Evolutionary conservation across 2,888 invertebrate genomes (phyloP).

Genomic region (Hypomecis atomaria): DNA sequence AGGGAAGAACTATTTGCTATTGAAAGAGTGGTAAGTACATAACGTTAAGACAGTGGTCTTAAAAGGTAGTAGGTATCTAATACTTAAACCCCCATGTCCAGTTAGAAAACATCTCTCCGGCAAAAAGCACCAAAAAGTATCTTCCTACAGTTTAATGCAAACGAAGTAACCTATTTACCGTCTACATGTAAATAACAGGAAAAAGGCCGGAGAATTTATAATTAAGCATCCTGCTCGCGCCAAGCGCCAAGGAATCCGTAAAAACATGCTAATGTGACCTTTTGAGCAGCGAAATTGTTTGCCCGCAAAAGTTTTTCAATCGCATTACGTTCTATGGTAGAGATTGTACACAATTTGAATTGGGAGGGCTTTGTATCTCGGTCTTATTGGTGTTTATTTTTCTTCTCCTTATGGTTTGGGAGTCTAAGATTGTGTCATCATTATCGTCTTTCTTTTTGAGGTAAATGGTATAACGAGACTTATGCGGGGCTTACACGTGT

Average conservation of each 20-base stretch:
- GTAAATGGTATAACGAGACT: no score
- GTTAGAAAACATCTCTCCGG: not conserved
- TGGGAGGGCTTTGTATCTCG: not conserved
- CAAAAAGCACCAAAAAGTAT: not conserved
- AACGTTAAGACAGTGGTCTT: no score
- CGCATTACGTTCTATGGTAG: constrained; percentile 20
- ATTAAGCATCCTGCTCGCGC: constrained; percentile 27
- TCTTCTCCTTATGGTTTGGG: no score
- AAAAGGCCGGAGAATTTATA: constrained; percentile 36
- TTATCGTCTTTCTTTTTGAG: no score
- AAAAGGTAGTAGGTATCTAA: no score
- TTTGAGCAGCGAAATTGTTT: constrained; percentile 25
- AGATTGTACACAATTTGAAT: constrained; percentile 12
- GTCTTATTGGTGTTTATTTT: constrained; percentile 4
- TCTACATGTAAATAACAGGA: constrained; percentile 38
- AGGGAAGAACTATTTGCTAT: no score
- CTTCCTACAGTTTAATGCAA: constrained; percentile 20
- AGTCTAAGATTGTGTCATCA: no score
- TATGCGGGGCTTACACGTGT: no score
- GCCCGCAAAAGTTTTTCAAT: constrained; percentile 29
- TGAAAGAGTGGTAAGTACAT: no score
- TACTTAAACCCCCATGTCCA: no score
- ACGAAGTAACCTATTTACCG: constrained; percentile 14
- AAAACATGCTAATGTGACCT: constrained; percentile 44
- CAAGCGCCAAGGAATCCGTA: constrained; percentile 24